phyloP scores from a whole-genome alignment of 1,140 invertebrate species.

The Eumaeus atala region DNA sequence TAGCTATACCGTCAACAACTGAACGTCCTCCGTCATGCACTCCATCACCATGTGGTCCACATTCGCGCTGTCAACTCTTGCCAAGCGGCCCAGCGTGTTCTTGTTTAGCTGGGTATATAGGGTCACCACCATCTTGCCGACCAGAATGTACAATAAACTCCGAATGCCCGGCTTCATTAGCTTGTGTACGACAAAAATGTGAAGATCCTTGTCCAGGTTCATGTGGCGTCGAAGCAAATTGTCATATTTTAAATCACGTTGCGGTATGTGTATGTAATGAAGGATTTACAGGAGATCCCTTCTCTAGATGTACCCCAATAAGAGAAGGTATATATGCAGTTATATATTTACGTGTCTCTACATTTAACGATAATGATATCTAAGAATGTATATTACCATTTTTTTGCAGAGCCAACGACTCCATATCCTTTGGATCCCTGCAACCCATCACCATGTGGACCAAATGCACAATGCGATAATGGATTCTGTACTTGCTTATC shows the following conservation, averaged over 20 bases:
- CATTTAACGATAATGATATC: too few species aligned
- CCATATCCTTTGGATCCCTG: constrained; percentile 76
- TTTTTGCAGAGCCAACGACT: constrained; percentile 53
- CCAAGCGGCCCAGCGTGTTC: constrained; percentile 84
- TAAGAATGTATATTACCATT: constrained; percentile 13
- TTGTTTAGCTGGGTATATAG: constrained; percentile 83
- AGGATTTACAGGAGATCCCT: constrained; percentile 84
- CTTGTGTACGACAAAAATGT: constrained; percentile 83
- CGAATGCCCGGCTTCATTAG: constrained; percentile 81
- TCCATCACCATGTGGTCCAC: constrained; percentile 87
- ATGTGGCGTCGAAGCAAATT: constrained; percentile 83
- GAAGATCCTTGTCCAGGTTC: constrained; percentile 84
- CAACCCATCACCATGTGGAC: constrained; percentile 86
- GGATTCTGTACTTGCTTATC: constrained; percentile 81
- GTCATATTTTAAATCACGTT: constrained; percentile 82
- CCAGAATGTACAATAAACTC: constrained; percentile 83
- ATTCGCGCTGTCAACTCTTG: constrained; percentile 84
- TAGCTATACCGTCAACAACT: constrained; percentile 65
- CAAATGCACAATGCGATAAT: constrained; percentile 82
- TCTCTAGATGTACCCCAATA: constrained; percentile 78
- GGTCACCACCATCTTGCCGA: constrained; percentile 83
- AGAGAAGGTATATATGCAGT: constrained; percentile 59
- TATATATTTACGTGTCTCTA: too few species aligned
- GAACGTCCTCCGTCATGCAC: constrained; percentile 82
- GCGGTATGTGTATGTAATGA: constrained; percentile 84